Percentiles rank a stretch among this genome's conserved stretches.
These are phyloP conservation scores for Cephalotes varians DNA, from an alignment of 2,888 invertebrate genomes.

Conservation along the genomic window DNA sequence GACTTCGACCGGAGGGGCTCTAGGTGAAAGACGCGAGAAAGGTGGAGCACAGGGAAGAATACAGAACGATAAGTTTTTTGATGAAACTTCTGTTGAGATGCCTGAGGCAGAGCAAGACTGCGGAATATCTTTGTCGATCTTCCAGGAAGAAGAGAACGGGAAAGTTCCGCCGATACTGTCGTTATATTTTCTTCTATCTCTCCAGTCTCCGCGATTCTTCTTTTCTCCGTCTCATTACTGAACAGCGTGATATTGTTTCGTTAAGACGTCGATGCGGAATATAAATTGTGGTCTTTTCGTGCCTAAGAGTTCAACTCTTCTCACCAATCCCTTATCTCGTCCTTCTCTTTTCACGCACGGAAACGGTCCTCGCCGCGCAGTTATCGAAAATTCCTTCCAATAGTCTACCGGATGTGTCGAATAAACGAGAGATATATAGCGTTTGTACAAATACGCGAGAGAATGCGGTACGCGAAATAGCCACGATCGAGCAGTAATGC, in stretches of 20 bases:
- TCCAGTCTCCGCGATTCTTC: conserved; percentile 14
- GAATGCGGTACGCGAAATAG: not conserved
- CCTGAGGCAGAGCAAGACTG: conserved; percentile 49
- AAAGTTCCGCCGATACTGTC: conserved; percentile 58
- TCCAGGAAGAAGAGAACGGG: conserved; percentile 43
- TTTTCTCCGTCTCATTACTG: conserved; percentile 43
- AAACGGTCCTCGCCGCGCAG: not conserved
- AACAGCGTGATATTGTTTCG: conserved; percentile 56
- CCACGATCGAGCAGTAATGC: not conserved
- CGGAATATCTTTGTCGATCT: conserved; percentile 68
- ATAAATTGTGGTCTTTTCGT: conserved; percentile 43
- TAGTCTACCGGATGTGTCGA: conserved; percentile 23
- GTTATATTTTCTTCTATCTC: conserved; percentile 42
- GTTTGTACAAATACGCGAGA: not conserved
- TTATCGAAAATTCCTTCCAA: conserved; percentile 35
- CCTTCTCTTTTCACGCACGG: not conserved
- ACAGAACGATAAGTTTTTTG: conserved; percentile 66
- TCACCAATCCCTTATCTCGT: not conserved
- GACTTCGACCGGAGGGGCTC: conserved; percentile 52
- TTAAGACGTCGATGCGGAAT: conserved; percentile 50
- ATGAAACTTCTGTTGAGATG: conserved; percentile 59
- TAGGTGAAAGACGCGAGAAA: conserved; percentile 38
- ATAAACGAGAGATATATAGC: conserved; percentile 31
- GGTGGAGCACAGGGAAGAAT: conserved; percentile 41
- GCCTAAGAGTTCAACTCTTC: conserved; percentile 5